These are phyloP conservation scores for Orthosia incerta DNA, from an alignment of 2,888 invertebrate genomes.

Conservation along the genomic window DNA sequence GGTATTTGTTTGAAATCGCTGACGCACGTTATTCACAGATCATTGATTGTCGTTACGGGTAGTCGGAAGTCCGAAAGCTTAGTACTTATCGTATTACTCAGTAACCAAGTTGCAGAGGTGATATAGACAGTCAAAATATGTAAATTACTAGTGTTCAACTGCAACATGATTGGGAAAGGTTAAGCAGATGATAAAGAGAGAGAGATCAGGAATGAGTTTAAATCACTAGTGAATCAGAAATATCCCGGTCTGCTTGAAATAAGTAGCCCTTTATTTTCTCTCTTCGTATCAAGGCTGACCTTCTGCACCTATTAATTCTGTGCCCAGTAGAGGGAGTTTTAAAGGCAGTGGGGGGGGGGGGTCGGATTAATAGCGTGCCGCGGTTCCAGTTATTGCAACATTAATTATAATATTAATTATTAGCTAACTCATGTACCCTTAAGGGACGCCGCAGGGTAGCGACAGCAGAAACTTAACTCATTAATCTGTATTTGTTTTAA, in stretches of 20 bases:
- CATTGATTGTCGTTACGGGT: no score
- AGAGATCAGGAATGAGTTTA: no score
- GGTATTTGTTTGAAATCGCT: no score
- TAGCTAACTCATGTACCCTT: slow-evolving; percentile 87
- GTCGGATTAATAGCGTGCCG: slow-evolving; percentile 72
- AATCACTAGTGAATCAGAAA: no score
- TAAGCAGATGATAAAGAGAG: no score
- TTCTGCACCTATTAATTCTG: slow-evolving; percentile 18
- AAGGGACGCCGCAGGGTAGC: slow-evolving; percentile 74
- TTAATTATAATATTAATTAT: slow-evolving; percentile 91
- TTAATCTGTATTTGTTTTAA: slow-evolving; percentile 60
- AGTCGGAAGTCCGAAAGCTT: no score
- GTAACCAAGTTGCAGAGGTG: no score
- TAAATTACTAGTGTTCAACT: no score
- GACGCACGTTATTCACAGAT: no score
- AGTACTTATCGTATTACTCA: no score
- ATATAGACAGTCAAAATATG: no score
- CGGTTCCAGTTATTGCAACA: slow-evolving; percentile 85
- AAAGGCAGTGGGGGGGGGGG: slow-evolving; percentile 37
- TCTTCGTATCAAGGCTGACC: neutral
- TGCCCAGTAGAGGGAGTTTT: slow-evolving; percentile 20
- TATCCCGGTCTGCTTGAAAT: neutral
- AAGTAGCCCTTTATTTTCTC: neutral
- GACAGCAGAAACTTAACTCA: slow-evolving; percentile 58
- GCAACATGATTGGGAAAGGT: no score